Percentiles rank a stretch among this genome's conserved stretches.
These are phyloP conservation scores for Tenualosa ilisha DNA, from an alignment of 2,797 vertebrate species.

Conservation along the genomic window DNA sequence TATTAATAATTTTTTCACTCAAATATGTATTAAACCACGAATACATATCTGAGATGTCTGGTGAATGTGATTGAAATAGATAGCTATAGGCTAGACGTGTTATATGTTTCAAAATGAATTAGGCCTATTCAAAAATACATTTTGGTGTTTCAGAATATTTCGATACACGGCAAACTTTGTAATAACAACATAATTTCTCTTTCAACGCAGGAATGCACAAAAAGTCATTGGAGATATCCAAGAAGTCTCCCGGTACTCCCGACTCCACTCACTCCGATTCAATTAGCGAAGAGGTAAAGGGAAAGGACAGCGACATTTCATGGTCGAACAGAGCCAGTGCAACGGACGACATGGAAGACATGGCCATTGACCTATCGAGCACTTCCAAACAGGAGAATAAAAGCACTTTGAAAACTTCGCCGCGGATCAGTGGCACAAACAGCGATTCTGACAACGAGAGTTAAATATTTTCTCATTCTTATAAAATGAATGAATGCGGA, in stretches of 20 bases:
- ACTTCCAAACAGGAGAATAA: conserved; percentile 80
- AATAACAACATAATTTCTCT: conserved; percentile 12
- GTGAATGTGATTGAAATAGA: conserved; percentile 19
- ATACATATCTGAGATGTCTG: conserved; percentile 56
- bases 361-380: conserved; percentile 90
- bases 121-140: neutral
- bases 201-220: conserved; percentile 88
- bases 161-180: neutral
- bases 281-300: conserved; percentile 66
- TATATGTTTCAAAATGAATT: no score
- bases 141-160: neutral
- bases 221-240: conserved; percentile 84
- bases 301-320: conserved; percentile 62
- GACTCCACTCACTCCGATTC: conserved; percentile 68
- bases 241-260: conserved; percentile 74
- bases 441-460: conserved; percentile 72
- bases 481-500: neutral
- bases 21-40: conserved; percentile 57
- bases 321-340: conserved; percentile 58
- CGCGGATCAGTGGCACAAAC: conserved; percentile 56
- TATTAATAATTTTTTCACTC: conserved; percentile 55
- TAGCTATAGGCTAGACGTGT: no score
- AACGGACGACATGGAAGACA: conserved; percentile 72
- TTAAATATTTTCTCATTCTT: conserved; percentile 55
- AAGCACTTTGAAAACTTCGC: conserved; percentile 60